Evolutionary conservation across 1,140 invertebrate genomes (phyloP).

Genomic region (Drosophila mojavensis): DNA sequence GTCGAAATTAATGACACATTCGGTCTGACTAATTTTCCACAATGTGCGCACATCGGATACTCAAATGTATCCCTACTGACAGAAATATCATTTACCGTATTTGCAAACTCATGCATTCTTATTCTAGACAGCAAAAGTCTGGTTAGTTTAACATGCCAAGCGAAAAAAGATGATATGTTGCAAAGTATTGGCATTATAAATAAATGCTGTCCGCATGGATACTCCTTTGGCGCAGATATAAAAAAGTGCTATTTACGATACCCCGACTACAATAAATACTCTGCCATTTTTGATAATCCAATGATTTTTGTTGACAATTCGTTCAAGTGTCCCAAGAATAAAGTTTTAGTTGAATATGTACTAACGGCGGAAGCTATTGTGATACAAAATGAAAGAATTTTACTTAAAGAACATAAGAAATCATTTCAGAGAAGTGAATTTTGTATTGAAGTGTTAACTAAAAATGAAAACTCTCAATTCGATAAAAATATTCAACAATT

Average conservation of each 20-base stretch:
- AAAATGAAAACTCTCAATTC: background rate
- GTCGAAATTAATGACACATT: background rate
- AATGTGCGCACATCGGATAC: conserved; percentile 11
- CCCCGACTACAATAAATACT: conserved; percentile 38
- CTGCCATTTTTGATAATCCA: conserved; percentile 39
- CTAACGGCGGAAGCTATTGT: conserved; percentile 22
- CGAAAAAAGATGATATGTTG: background rate
- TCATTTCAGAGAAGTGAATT: conserved; percentile 33
- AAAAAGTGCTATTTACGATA: conserved; percentile 41
- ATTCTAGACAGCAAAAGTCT: conserved; percentile 20
- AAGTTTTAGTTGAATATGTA: conserved; percentile 60
- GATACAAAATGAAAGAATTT: conserved; percentile 25
- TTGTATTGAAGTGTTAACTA: conserved; percentile 40
- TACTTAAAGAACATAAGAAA: conserved; percentile 21
- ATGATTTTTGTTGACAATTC: conserved; percentile 48
- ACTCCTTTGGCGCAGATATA: conserved; percentile 32
- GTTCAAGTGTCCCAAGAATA: conserved; percentile 42
- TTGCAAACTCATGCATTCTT: conserved; percentile 28
- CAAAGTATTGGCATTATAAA: conserved; percentile 44
- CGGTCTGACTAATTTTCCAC: background rate
- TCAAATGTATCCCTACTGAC: conserved; percentile 19
- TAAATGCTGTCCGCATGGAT: conserved; percentile 64
- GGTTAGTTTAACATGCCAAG: conserved; percentile 17
- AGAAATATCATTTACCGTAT: conserved; percentile 8
- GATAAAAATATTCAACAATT: conserved; percentile 33